Evolutionary conservation across 2,888 invertebrate genomes (phyloP), one percentile per base, ranked within the genome.

Genomic region (Zelleria hepariella): DNA sequence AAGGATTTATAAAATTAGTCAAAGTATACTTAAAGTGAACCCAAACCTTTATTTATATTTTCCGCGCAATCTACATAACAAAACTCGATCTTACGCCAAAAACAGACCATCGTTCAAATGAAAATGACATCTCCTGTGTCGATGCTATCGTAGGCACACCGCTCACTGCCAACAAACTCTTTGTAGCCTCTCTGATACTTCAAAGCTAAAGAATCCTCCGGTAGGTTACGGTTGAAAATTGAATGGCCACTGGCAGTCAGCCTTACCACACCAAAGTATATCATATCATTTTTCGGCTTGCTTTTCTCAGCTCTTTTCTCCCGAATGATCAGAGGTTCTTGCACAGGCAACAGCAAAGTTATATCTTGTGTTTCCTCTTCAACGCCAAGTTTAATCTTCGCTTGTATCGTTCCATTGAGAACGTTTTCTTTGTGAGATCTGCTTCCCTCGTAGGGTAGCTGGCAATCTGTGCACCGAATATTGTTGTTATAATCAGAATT

Each of bases 401-500:
- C 80, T 68, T 88, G 88, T n/a, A 88, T 80, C 0, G 82, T 82
- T 0, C 86, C 87, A 60, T 86, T 86, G 2, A 78, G 67, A 26
- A 65, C 65, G 0, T 63, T 42, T 23, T 62, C 56, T 5, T 57
- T 51, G 2, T 66, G 23, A 42, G 32, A 42, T 7, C 66, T 65
- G 1, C 65, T 59, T 57, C 67, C 72, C 20, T 71, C 62, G 66
- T 82, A 69, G 0, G 90, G 89, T 20, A 90, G 73, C 54, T 82
- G 78, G 59, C 91, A 91, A 65, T 90, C 82, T 0, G 80, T 77
- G 64, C 91, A 91, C 25, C 90, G 71, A 10, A 90, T 83, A 42
- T 72, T 80, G 7, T 88, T 82, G 27, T 80, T 77, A 47, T 79
- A 73, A 60, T 91, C 90, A 8, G 75, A 69, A 52, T 82, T 83